These are phyloP conservation scores for Cartodere bifasciata DNA, from an alignment of 2,888 invertebrate genomes.

Conservation along the genomic window DNA sequence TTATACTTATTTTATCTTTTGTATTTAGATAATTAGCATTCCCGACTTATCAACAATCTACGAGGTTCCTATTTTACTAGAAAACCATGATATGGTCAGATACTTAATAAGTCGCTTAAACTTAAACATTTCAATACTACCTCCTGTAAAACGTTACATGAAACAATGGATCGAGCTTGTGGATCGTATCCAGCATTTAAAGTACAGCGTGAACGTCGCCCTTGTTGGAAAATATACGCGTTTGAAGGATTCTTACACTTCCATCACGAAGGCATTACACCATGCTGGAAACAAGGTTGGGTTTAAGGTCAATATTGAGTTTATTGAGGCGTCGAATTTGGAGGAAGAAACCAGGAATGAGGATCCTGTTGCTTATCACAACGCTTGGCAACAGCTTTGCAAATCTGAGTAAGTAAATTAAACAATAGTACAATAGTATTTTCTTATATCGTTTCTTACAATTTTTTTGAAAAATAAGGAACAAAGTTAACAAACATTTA, in stretches of 20 bases:
- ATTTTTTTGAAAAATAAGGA: too few relatives aligned
- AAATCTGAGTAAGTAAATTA: constrained; percentile 57
- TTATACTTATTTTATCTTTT: constrained; percentile 8
- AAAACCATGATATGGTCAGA: constrained; percentile 77
- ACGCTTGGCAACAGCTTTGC: constrained; percentile 87
- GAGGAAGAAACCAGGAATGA: constrained; percentile 59
- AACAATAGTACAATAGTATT: too few relatives aligned
- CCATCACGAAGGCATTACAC: constrained; percentile 86
- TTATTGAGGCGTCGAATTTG: constrained; percentile 83
- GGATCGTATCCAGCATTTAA: constrained; percentile 68
- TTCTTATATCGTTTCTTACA: too few relatives aligned
- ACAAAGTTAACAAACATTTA: too few relatives aligned
- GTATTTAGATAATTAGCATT: constrained; percentile 73
- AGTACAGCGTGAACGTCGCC: constrained; percentile 77
- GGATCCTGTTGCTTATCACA: constrained; percentile 76
- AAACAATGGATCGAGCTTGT: constrained; percentile 83
- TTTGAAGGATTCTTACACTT: constrained; percentile 92
- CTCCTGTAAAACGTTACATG: constrained; percentile 59
- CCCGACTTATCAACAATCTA: constrained; percentile 93
- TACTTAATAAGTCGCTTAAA: constrained; percentile 73
- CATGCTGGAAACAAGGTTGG: constrained; percentile 83
- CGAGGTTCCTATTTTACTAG: constrained; percentile 88
- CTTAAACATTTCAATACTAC: constrained; percentile 51
- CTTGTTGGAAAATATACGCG: constrained; percentile 96
- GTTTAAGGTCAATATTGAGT: constrained; percentile 74